phyloP scores from a whole-genome alignment of 92 coral and sea anemone species.

The Meandrina meandrites region DNA sequence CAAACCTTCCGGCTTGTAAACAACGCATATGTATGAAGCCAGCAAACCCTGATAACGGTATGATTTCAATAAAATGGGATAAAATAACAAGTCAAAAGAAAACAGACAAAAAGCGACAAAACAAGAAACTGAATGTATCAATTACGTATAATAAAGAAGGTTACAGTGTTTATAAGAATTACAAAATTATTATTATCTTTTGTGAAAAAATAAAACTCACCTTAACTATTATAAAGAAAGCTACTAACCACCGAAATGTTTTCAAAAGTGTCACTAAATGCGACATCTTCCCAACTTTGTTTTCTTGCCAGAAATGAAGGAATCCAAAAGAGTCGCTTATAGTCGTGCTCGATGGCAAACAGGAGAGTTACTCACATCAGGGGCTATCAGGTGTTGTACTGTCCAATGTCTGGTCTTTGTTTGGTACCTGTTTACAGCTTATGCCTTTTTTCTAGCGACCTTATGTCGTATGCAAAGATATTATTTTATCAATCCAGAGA shows the following conservation, averaged over 20 bases:
- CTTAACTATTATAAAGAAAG: slow-evolving; percentile 5
- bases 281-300: slow-evolving; percentile 10
- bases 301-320: not conserved
- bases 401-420: not conserved
- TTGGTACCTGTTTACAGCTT: not conserved
- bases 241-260: not conserved
- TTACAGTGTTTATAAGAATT: too few relatives aligned
- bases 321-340: not conserved
- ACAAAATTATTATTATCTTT: too few relatives aligned
- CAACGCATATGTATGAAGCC: too few relatives aligned
- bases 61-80: too few relatives aligned
- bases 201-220: not conserved
- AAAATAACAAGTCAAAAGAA: too few relatives aligned
- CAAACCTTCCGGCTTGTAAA: too few relatives aligned
- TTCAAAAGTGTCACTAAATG: not conserved
- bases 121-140: too few relatives aligned
- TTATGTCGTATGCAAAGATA: not conserved
- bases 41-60: too few relatives aligned
- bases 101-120: too few relatives aligned
- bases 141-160: too few relatives aligned
- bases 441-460: not conserved
- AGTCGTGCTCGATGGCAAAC: not conserved
- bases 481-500: too few relatives aligned
- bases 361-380: not conserved
- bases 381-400: slow-evolving; percentile 4